Percentiles rank a stretch among this genome's conserved stretches.
Evolutionary conservation across 2,113 vertebrate genomes (phyloP).

Genomic region (Tiliqua scincoides): DNA sequence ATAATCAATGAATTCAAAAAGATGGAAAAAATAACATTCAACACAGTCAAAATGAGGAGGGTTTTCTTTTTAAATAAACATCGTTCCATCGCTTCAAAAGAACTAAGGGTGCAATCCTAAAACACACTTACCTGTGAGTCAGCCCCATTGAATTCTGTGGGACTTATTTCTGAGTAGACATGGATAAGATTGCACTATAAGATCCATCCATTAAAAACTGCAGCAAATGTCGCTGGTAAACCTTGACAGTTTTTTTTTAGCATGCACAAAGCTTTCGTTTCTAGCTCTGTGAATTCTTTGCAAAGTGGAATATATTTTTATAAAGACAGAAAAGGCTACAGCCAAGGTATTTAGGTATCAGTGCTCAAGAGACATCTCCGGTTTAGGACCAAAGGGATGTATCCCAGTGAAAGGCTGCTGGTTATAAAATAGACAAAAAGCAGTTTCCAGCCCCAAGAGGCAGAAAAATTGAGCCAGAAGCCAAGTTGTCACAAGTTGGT

Average conservation of each 20-base stretch:
- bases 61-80: background rate
- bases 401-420: background rate
- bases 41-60: too few relatives aligned
- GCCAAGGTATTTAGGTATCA: background rate
- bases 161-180: too few relatives aligned
- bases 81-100: background rate
- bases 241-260: background rate
- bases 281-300: background rate
- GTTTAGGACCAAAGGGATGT: background rate
- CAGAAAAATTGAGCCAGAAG: too few relatives aligned
- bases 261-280: background rate
- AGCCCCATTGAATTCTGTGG: too few relatives aligned
- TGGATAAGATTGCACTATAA: background rate
- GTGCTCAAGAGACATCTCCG: rapidly evolving
- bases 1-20: background rate
- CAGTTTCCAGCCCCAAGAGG: background rate
- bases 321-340: background rate
- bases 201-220: background rate
- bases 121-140: too few relatives aligned
- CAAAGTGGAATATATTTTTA: rapidly evolving
- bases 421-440: background rate
- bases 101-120: too few relatives aligned
- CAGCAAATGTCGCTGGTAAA: background rate
- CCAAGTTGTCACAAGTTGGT: background rate
- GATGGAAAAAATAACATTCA: background rate